A percentile compares a stretch with the other conserved stretches of the same genome.
phyloP scores from a whole-genome alignment of 2,888 invertebrate species.

The Apotomis turbidana region DNA sequence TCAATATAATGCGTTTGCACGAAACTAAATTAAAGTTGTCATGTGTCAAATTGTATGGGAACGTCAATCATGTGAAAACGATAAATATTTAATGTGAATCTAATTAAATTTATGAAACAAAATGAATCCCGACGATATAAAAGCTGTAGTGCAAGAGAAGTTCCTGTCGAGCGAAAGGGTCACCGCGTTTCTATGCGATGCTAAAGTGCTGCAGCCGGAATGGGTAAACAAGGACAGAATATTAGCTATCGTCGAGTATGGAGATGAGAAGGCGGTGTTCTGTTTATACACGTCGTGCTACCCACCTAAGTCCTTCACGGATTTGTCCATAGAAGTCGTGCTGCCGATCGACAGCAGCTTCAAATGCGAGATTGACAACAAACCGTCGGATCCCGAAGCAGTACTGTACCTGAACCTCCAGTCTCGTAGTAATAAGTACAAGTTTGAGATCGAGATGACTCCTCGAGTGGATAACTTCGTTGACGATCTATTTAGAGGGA shows the following conservation, averaged over 20 bases:
- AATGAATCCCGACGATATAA: conserved; percentile 80
- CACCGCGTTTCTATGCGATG: conserved; percentile 75
- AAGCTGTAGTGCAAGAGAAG: conserved; percentile 78
- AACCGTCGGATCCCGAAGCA: conserved; percentile 81
- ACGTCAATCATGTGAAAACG: conserved; percentile 50
- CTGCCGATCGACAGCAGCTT: conserved; percentile 92
- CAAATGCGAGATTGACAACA: conserved; percentile 88
- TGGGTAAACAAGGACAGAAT: conserved; percentile 77
- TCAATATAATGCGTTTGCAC: conserved; percentile 20
- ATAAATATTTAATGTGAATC: conserved; percentile 44
- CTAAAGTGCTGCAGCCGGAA: conserved; percentile 77
- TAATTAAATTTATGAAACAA: conserved; percentile 54
- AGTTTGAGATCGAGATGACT: conserved; percentile 80
- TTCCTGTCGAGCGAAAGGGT: conserved; percentile 78
- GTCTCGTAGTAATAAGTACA: conserved; percentile 75
- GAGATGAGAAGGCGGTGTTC: conserved; percentile 80
- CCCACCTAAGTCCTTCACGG: conserved; percentile 89
- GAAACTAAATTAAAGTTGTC: conserved; percentile 26
- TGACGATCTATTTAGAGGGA: conserved; percentile 88
- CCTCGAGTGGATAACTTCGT: conserved; percentile 88
- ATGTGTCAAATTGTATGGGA: conserved; percentile 36
- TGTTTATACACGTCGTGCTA: conserved; percentile 82
- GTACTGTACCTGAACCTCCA: conserved; percentile 79
- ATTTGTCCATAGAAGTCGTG: conserved; percentile 91
- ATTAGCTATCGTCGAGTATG: conserved; percentile 77